Evolutionary conservation across 2,888 invertebrate genomes (phyloP).

Genomic region (Acholoe squamosa): DNA sequence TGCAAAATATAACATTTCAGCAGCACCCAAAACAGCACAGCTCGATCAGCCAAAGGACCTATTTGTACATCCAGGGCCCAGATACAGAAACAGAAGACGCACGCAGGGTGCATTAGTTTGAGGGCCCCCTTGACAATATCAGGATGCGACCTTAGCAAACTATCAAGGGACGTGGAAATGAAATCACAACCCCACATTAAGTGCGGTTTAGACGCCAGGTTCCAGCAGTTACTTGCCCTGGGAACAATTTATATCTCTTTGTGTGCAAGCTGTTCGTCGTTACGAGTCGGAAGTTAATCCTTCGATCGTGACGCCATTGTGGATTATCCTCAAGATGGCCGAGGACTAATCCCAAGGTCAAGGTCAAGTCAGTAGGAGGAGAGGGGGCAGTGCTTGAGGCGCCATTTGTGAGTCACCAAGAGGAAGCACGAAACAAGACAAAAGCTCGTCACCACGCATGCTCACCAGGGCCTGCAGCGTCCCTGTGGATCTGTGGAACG

Average conservation of each 20-base stretch:
- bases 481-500: background rate
- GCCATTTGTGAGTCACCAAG: slow-evolving; percentile 17
- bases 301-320: slow-evolving; percentile 4
- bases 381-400: background rate
- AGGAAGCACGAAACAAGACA: background rate
- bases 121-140: no score
- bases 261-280: background rate
- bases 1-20: no score
- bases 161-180: no score
- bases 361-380: background rate
- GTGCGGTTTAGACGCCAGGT: background rate
- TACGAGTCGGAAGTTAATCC: background rate
- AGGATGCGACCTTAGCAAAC: no score
- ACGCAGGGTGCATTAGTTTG: no score
- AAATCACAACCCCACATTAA: no score
- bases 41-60: no score
- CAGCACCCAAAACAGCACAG: no score
- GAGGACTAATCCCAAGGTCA: slow-evolving; percentile 11
- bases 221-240: background rate
- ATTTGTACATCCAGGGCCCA: no score
- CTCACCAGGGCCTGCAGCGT: background rate
- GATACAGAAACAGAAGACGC: no score
- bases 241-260: background rate
- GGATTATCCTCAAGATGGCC: background rate
- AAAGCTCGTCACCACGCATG: slow-evolving; percentile 15